A percentile compares a stretch with the other conserved stretches of the same genome.
Conservation (phyloP, 2,797 vertebrate genomes). For the Menidia menidia region DNA sequence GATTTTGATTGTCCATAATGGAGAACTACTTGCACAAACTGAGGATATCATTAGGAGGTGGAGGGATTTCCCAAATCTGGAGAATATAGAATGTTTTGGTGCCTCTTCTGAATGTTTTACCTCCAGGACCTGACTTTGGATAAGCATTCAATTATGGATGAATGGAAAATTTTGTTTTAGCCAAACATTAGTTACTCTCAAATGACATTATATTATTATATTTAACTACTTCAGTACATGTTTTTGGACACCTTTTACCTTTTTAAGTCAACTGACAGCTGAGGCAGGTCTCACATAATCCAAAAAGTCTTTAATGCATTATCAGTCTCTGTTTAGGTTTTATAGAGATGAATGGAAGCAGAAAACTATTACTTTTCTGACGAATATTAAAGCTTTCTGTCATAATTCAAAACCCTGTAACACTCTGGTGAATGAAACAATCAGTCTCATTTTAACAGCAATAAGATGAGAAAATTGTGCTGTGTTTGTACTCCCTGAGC, state of each 20-base stretch:
- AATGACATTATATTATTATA: neutral
- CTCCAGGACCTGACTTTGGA: too few species aligned
- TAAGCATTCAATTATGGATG: too few species aligned
- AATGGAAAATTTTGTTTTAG: neutral
- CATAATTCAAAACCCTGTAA: constrained; percentile 59
- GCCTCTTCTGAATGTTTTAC: too few species aligned
- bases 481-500: constrained; percentile 29
- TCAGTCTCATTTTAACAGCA: constrained; percentile 64
- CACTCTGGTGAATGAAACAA: constrained; percentile 54
- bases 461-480: constrained; percentile 45
- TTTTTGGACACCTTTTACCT: constrained; percentile 3
- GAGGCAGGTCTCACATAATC: constrained; percentile 22
- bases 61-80: too few species aligned
- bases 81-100: too few species aligned
- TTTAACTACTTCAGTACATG: neutral
- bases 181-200: neutral
- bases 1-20: too few species aligned
- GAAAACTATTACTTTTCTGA: constrained; percentile 36
- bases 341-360: constrained; percentile 27
- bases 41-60: too few species aligned
- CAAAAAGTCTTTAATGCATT: constrained; percentile 33
- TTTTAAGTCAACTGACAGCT: constrained; percentile 14
- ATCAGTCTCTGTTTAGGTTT: constrained; percentile 30
- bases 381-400: constrained; percentile 38
- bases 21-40: too few species aligned